Evolutionary conservation across 2,888 invertebrate genomes (phyloP), one percentile per base, ranked within the genome.

Genomic region (Drosophila ustulata): DNA sequence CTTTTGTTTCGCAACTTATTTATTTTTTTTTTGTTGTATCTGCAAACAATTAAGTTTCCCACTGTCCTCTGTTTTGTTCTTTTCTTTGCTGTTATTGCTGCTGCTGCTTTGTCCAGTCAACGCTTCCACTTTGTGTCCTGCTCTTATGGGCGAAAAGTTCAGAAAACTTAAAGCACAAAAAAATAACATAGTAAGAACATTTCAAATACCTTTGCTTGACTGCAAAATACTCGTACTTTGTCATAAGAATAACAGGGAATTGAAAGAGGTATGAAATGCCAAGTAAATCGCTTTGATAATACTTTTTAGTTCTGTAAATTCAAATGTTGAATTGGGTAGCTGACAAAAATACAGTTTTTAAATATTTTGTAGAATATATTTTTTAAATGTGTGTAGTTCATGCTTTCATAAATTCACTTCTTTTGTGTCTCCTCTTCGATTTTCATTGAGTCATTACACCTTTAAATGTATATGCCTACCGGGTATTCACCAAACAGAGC

Each of bases 21-120:
- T 85, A 73, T 82, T 83, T 41, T 13, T 39, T 39, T 11, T 34
- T 11, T 34, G 32, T 34, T 80, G 68, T 80, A 81, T 88, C 85
- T 89, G 88, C 89, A 79, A 89, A 85, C 88, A 85, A 85, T 85
- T 89, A 85, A 79, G 88, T 77, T 79, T 65, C 63, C 69, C 62
- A 61, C 51, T 53, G 56, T 67, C 71, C 59, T 51, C 57, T 69
- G 32, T 46, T 41, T 41, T 28, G 49, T 58, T 59, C 34, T 9
- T 3, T 34, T 34, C 34, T 34, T 34, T 3, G 9, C 8, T 11
- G 11, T 34, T 34, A 2, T 4, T 59, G 45, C 50, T 73, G 9
- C 11, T 58, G 50, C 62, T 67, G 53, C 59, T 62, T 41, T 49
- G 18, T 43, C 43, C 41, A 64, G 61, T 68, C 74, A 56, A 58